Base-by-base conservation (phyloP, 2,888 invertebrate species). In the Polyploca ridens region DNA sequence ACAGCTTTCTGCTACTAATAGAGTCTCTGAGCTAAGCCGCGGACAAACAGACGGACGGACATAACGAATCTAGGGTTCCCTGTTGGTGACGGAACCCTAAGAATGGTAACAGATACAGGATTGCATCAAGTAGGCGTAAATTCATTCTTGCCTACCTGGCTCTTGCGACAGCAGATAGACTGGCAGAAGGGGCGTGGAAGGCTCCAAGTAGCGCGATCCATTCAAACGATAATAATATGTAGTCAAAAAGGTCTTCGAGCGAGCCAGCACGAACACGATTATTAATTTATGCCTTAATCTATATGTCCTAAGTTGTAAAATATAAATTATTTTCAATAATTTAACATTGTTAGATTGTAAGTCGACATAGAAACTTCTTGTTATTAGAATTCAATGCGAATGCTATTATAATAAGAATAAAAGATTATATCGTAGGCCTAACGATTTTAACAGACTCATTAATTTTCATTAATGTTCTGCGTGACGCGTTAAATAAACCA, bases 101-200 rank as follows among this genome's bases (percentile, higher is more conserved):
- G 2, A 27, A 27, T 27, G 10, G 13, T 44, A 44, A 8, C 10
- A 0, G 6, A 49, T 16, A 19, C 54, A 19, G 2, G 16, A n/a
- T 54, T 54, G 16, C 10, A 54, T 16, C 10, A 54, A 54, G 19
- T 14, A 54, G 54, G 4, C 19, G 54, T 4, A 54, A 54, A 54
- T 54, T 54, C 16, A 54, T 54, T 54, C 54, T 54, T 19, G 19
- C 16, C 54, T 54, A 54, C 54, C 54, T 54, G 27, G 54, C 54
- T 16, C 54, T 54, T 54, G 54, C 54, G 54, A 54, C 54, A 54
- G 19, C 54, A n/a, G 54, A 19, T 19, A 5, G 49, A 6, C 49
- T 19, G 54, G 54, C 19, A 54, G 54, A 54, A 54, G 54, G 54
- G 54, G 54, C 54, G 54, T 54, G 54, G 16, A 54, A 54, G 54